phyloP scores from a whole-genome alignment of 2,888 invertebrate genomes.

The Caenorhabditis sp. region DNA sequence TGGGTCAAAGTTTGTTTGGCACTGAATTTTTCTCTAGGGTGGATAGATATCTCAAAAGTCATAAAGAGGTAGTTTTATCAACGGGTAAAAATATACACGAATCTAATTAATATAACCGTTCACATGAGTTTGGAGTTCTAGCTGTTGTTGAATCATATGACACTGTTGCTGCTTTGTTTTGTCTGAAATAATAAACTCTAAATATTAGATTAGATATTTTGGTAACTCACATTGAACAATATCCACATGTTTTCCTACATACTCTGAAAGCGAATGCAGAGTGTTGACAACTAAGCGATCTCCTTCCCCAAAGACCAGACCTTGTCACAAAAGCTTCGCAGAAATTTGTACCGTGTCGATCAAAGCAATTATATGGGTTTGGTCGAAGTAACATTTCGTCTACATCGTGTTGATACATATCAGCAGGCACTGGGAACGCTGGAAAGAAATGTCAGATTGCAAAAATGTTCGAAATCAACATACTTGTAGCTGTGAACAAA shows the following conservation, averaged over 20 bases:
- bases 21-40: too few species aligned
- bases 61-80: background rate
- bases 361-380: constrained; percentile 51
- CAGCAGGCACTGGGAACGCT: constrained; percentile 45
- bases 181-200: constrained; percentile 41
- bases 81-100: background rate
- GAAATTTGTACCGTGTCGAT: constrained; percentile 53
- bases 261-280: constrained; percentile 63
- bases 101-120: constrained; percentile 46
- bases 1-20: too few species aligned
- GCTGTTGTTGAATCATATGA: constrained; percentile 52
- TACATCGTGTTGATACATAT: constrained; percentile 59
- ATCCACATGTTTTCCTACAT: constrained; percentile 62
- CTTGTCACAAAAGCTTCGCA: constrained; percentile 54
- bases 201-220: background rate
- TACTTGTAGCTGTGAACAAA: constrained; percentile 47
- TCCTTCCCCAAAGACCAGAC: constrained; percentile 47
- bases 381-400: constrained; percentile 51
- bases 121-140: constrained; percentile 55
- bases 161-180: constrained; percentile 48
- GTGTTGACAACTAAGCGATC: constrained; percentile 53
- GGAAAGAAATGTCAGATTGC: background rate
- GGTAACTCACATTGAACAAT: constrained; percentile 44
- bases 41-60: too few species aligned
- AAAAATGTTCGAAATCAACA: background rate